These are phyloP conservation scores for Aphidius ervi DNA, from an alignment of 1,140 invertebrate genomes.

Conservation along the genomic window DNA sequence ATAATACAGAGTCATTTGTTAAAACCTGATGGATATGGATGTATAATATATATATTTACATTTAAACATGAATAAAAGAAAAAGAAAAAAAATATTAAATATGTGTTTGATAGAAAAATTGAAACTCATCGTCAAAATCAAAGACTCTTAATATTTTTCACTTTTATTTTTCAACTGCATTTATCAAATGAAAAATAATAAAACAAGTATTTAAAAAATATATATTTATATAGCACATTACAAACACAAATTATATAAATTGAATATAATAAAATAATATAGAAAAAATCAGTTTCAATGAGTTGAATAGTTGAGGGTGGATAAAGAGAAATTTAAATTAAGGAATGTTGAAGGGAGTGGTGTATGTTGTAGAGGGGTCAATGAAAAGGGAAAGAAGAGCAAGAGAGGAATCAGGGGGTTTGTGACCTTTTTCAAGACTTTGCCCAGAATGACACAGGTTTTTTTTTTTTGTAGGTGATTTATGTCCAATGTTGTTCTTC, in stretches of 20 bases:
- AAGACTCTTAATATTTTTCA: slow-evolving; percentile 9
- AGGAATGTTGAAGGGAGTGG: slow-evolving; percentile 38
- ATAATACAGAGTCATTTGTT: no score
- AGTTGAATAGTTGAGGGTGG: slow-evolving; percentile 22
- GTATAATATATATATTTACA: no score
- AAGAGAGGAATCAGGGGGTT: not conserved
- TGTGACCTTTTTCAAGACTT: slow-evolving; percentile 19
- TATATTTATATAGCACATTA: no score
- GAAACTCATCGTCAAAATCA: slow-evolving; percentile 22
- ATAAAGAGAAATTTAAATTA: slow-evolving; percentile 36
- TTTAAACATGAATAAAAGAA: no score
- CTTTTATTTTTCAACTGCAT: slow-evolving; percentile 26
- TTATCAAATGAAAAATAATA: slow-evolving; percentile 25
- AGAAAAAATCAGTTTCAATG: slow-evolving; percentile 24
- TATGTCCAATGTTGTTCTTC: slow-evolving; percentile 34
- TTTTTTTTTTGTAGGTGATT: slow-evolving; percentile 34
- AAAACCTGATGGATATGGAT: no score
- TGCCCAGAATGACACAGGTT: slow-evolving; percentile 37
- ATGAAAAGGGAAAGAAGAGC: not conserved
- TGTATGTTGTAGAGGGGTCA: slow-evolving; percentile 26
- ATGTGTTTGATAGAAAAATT: slow-evolving; percentile 16
- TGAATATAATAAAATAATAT: slow-evolving; percentile 18
- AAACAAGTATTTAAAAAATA: slow-evolving; percentile 9
- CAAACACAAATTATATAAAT: no score
- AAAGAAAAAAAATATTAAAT: not conserved